Evolutionary conservation across 92 coral and sea anemone species (phyloP), one percentile per base, ranked within the genome.

Genomic region (Epizoanthus scotinus): DNA sequence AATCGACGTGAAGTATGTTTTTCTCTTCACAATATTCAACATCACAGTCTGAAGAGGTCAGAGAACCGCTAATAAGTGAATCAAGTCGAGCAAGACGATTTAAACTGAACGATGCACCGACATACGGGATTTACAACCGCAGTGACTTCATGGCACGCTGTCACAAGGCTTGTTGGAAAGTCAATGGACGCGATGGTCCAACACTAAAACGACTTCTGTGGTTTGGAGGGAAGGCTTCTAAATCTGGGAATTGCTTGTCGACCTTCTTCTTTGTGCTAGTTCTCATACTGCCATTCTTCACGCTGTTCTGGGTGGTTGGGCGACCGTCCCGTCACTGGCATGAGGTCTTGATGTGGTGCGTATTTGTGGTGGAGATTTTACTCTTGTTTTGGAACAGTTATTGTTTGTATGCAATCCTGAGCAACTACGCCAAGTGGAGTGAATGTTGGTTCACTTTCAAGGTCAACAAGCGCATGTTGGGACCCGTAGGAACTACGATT

Each of bases 111-210:
- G 66, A 75, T 75, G 81, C 81, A 2, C 67, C 81, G 17, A 75
- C 81, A 1, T 75, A 75, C 29, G 81, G 81, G 31, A 75, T 75
- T 20, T 75, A 75, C n/a, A 75, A 75, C 81, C 22, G 81, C 20
- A 75, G 81, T 59, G 81, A 75, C 47, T 75, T 75, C 63, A 75
- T 75, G 81, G 68, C 81, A 3, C 81, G 81, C 4, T 75, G 81
- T 15, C 68, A 59, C 66, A 59, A 28, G 49, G 44, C 21, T 15
- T 75, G 81, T 20, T 75, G 81, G 81, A 75, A 75, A 40, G 60
- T 75, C 2, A 75, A 75, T 49, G 81, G 68, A 2, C 60, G 81
- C 24, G 81, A 75, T 6, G 81, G 81, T 5, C 81, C 81, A 0
- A 60, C 67, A 24, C 68, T 75, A 8, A 63, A 49, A 58, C 68